phyloP scores from a whole-genome alignment of 2,113 vertebrate genomes.

The Ranitomeya imitator region DNA sequence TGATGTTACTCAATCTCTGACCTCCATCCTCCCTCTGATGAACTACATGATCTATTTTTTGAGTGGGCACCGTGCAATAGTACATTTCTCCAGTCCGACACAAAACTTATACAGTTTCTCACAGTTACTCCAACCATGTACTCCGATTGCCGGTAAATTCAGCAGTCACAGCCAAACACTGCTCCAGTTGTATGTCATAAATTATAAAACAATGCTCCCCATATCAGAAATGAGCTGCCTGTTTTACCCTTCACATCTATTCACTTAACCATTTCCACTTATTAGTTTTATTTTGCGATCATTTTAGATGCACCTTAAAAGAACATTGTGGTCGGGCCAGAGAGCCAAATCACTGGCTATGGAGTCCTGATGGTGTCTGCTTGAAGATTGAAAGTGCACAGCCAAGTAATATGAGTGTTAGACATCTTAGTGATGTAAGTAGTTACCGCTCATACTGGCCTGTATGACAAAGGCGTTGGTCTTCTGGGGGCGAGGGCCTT shows the following conservation, averaged over 20 bases:
- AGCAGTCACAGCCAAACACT: no score
- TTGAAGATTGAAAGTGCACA: slow-evolving; percentile 75
- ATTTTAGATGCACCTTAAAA: slow-evolving; percentile 82
- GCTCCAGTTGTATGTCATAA: background rate
- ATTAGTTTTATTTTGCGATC: background rate
- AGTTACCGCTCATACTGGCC: background rate
- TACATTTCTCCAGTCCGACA: no score
- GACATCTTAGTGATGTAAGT: slow-evolving; percentile 68
- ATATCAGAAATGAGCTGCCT: background rate
- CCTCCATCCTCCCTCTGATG: no score
- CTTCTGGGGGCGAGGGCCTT: background rate
- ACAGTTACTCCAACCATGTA: no score
- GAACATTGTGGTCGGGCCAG: slow-evolving; percentile 73
- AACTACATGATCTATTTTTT: no score
- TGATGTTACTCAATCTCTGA: no score
- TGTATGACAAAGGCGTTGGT: background rate
- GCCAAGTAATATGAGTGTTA: slow-evolving; percentile 87
- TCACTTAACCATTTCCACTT: no score
- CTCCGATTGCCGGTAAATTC: no score
- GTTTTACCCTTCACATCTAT: no score
- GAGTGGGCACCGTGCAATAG: no score
- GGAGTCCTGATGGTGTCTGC: slow-evolving; percentile 83
- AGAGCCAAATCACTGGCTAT: slow-evolving; percentile 85
- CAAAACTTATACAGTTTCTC: no score
- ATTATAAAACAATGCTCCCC: background rate